Conservation (phyloP, 2,888 invertebrate species). For the Branchellion lobata region DNA sequence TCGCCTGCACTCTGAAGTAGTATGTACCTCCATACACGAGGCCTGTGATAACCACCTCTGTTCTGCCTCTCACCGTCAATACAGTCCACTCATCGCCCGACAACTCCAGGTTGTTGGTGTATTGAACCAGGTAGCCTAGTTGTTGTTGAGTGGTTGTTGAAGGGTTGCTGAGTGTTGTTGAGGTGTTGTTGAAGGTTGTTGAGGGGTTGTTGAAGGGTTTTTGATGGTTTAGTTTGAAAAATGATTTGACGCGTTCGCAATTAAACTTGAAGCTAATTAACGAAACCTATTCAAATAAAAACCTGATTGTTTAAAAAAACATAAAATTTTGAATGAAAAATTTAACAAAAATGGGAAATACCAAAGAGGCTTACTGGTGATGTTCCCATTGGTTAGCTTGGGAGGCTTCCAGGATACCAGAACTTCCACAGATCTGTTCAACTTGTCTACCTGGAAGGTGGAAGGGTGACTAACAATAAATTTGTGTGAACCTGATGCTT, state of each 20-base stretch:
- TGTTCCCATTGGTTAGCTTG: constrained; percentile 76
- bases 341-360: no score
- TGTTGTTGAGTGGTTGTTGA: not conserved
- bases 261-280: no score
- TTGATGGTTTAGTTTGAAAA: no score
- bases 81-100: constrained; percentile 35
- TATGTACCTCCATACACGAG: constrained; percentile 83
- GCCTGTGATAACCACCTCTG: constrained; percentile 71
- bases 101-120: constrained; percentile 38
- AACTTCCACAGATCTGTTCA: constrained; percentile 68
- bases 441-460: constrained; percentile 14
- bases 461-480: no score
- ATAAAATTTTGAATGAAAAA: no score
- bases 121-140: constrained; percentile 43
- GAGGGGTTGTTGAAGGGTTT: no score
- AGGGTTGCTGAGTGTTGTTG: no score
- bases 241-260: no score
- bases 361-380: constrained; percentile 66
- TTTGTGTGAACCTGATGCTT: not conserved
- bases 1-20: constrained; percentile 89
- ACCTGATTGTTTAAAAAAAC: no score
- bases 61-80: constrained; percentile 20
- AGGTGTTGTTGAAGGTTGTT: no score
- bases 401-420: constrained; percentile 83
- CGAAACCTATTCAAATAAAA: no score